These are phyloP conservation scores for Arctia plantaginis DNA, from an alignment of 2,888 invertebrate genomes.

Conservation along the genomic window DNA sequence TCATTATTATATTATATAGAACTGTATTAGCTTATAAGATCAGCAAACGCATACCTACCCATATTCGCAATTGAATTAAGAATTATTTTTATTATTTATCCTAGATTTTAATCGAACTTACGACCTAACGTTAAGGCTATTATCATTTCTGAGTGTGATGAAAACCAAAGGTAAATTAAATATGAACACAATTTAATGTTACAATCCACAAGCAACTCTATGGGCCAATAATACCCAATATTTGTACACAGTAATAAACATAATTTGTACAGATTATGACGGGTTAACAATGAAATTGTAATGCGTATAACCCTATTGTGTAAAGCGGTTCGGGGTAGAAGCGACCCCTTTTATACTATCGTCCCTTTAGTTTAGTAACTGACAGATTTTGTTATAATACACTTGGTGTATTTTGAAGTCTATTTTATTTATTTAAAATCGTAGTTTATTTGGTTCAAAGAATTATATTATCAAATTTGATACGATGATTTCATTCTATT, in stretches of 20 bases:
- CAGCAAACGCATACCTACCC: too few species aligned
- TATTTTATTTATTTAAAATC: not conserved
- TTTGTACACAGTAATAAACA: conserved; percentile 53
- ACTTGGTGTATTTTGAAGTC: not conserved
- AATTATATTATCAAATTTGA: not conserved
- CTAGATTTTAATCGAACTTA: not conserved
- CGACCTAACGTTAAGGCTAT: not conserved
- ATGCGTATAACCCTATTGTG: conserved; percentile 47
- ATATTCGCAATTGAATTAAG: too few species aligned
- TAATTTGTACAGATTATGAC: conserved; percentile 70
- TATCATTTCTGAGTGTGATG: not conserved
- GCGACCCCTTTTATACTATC: conserved; percentile 24
- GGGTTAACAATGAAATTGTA: conserved; percentile 65
- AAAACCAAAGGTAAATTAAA: not conserved
- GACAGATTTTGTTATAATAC: conserved; percentile 9
- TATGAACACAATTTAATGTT: not conserved
- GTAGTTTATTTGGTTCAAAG: not conserved
- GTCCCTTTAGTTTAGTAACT: conserved; percentile 3
- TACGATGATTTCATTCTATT: too few species aligned
- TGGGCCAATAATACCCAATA: conserved; percentile 38
- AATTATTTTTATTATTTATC: too few species aligned
- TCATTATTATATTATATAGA: not conserved
- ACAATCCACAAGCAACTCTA: not conserved
- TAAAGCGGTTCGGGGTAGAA: conserved; percentile 16
- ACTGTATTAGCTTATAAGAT: too few species aligned